Evolutionary conservation across 2,113 vertebrate species (phyloP), one percentile per base, ranked within the genome.

Genomic region (Corvus hawaiiensis): DNA sequence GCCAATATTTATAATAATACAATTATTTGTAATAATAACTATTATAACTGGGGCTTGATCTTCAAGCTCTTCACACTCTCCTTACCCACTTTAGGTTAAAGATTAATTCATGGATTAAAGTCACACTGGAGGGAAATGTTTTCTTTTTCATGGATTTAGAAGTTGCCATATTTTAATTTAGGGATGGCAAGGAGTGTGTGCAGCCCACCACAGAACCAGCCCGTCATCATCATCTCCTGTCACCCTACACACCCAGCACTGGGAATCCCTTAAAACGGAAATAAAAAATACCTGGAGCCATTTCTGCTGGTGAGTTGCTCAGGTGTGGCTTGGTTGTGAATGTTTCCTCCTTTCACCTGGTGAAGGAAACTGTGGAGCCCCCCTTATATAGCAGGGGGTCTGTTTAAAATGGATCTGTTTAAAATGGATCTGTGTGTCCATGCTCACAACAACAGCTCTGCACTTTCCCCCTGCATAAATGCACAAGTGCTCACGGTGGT

Each of bases 221-320:
- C 82, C 43, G 1, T 52, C 78, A 32, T 32, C 35, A 51, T n/a
- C 32, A 22, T 35, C 46, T 87, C 63, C 87, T 74, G 16, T 19
- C 44, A 48, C 43, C 55, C 78, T 22, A 5, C 33, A 41, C 9
- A n/a, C 39, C 26, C 80, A 71, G 48, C 55, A 7, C 35, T 48
- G 28, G 8, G 55, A 77, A 48, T 49, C 61, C 32, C 55, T 56
- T 43, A 49, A 62, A 75, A 49, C 16, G 4, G 41, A 75, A 68
- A 75, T 49, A 43, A 81, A 56, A 76, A 82, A 26, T 97, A 98
- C 97, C 97, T 97, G 97, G 80, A 96, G 89, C 88, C 97, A 98
- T 98, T 87, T 82, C 49, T 83, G 75, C 58, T 9, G 64, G 9
- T 33, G 79, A 39, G 66, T 51, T 90, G 61, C 73, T 85, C 80